Conservation (phyloP, 2,113 vertebrate species). For the Romanogobio albipinnatus region DNA sequence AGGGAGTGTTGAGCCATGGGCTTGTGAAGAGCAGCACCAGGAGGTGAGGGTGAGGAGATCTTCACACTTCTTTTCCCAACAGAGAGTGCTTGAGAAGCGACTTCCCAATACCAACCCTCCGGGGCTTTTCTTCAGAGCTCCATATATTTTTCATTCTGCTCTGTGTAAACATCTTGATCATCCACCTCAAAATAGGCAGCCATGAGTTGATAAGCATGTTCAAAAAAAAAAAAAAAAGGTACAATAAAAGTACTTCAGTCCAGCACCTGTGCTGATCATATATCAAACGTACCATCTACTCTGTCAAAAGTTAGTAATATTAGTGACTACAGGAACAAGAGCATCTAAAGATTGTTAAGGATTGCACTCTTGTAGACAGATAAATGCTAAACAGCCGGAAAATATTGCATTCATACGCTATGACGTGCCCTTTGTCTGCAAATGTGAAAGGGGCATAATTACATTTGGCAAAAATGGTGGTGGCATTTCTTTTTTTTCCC, state of each 20-base stretch:
- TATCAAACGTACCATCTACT: constrained; percentile 63
- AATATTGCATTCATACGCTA: constrained; percentile 59
- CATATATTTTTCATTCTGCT: neutral
- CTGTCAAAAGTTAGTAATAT: constrained; percentile 60
- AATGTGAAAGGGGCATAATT: constrained; percentile 43
- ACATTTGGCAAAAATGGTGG: constrained; percentile 30
- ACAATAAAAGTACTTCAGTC: constrained; percentile 42
- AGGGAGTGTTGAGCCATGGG: constrained; percentile 24
- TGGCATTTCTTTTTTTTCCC: neutral
- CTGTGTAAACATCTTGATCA: constrained; percentile 27
- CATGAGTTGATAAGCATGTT: neutral
- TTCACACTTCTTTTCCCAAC: constrained; percentile 12
- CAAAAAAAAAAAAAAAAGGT: neutral
- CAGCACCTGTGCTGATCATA: constrained; percentile 65
- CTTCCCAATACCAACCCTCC: neutral
- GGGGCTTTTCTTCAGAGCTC: neutral
- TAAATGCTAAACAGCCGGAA: constrained; percentile 56
- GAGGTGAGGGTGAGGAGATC: neutral
- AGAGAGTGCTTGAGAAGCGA: neutral
- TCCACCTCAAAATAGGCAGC: neutral
- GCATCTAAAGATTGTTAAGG: constrained; percentile 39
- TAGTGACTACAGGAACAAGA: constrained; percentile 60
- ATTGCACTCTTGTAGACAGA: constrained; percentile 64
- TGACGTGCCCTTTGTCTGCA: constrained; percentile 52
- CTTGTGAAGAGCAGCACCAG: constrained; percentile 11